Base-by-base conservation (phyloP, 2,113 vertebrate genomes). In the Anseranas semipalmata region DNA sequence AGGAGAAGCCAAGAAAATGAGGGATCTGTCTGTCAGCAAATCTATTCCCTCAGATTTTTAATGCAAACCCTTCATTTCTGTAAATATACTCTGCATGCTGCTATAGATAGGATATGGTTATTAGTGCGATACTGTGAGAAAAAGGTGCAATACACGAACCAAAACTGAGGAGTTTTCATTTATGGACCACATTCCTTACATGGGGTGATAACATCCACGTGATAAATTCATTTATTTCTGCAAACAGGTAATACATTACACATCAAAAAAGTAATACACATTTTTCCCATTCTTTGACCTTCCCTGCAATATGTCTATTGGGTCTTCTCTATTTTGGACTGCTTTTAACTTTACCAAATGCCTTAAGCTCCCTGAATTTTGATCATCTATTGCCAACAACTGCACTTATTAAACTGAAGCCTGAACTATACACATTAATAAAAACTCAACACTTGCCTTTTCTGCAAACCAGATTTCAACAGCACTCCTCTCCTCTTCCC, bases 1-100 rank as follows among this genome's bases (percentile, higher is more conserved):
- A 90, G 94, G 35, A 77, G 81, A 58, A 87, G 93, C 62, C 81
- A 96, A 92, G 41, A 91, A 91, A 90, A 85, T 50, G 41, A 91
- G 72, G 21, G 83, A 75, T 86, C 65, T 94, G 67, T 92, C 88
- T 95, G 65, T 74, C 79, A 94, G 79, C 52, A 81, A 79, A 63
- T 88, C 65, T 90, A 11, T 77, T 86, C 82, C 48, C 79, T 94
- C 46, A 63, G 46, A 60, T 78, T 78, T 63, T 92, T 90, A 75
- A 90, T 39, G 75, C 43, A 78, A 93, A 60, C 35, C 68, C 35
- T 86, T 93, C 52, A 73, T 67, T 95, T 77, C 88, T 86, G 79
- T 86, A 94, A 96, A 94, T 90, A 90, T 1, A 71, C 43, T 90
- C 53, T 56, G 60, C 70, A 59, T 68, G 60, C 72, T 84, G 28